These are phyloP conservation scores for Hydractinia symbiolongicarpus DNA, from an alignment of 30 jellyfish, hydroid and myxozoan species.

Conservation along the genomic window DNA sequence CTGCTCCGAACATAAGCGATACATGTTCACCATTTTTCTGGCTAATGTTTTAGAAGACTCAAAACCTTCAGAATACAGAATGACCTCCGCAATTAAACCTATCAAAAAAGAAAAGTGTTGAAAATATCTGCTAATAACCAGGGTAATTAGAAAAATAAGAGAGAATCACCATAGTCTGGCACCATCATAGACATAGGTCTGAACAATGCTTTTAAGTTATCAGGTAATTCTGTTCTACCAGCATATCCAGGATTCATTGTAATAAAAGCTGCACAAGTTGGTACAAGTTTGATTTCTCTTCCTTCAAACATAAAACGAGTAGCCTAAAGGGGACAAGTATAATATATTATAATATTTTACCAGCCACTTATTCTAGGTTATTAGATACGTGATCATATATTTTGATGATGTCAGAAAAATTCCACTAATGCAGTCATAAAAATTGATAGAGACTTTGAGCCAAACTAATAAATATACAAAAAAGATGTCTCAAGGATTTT, in stretches of 20 bases:
- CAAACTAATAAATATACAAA: too few relatives aligned
- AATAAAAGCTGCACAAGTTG: constrained; percentile 98
- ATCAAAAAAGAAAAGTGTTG: not conserved
- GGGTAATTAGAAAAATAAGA: not conserved
- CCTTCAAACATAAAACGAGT: constrained; percentile 96
- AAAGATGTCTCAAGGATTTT: not conserved
- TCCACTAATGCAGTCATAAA: too few relatives aligned
- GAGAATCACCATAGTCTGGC: constrained; percentile 90
- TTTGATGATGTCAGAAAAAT: too few relatives aligned
- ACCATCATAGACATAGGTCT: constrained; percentile 99
- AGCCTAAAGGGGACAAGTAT: constrained; percentile 36
- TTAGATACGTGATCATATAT: not conserved
- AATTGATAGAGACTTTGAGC: too few relatives aligned
- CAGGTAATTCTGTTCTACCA: constrained; percentile 98
- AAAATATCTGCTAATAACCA: not conserved
- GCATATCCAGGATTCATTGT: constrained; percentile 99
- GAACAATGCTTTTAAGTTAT: constrained; percentile 86
- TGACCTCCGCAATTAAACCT: constrained; percentile 97
- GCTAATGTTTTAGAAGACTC: constrained; percentile 95
- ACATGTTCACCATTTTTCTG: constrained; percentile 95
- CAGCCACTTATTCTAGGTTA: not conserved
- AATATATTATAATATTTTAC: not conserved
- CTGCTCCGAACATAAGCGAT: constrained; percentile 95
- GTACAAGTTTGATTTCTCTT: constrained; percentile 77
- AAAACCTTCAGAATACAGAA: constrained; percentile 94